Base-by-base conservation (phyloP, 2,888 invertebrate genomes). In the Tipula lateralis region DNA sequence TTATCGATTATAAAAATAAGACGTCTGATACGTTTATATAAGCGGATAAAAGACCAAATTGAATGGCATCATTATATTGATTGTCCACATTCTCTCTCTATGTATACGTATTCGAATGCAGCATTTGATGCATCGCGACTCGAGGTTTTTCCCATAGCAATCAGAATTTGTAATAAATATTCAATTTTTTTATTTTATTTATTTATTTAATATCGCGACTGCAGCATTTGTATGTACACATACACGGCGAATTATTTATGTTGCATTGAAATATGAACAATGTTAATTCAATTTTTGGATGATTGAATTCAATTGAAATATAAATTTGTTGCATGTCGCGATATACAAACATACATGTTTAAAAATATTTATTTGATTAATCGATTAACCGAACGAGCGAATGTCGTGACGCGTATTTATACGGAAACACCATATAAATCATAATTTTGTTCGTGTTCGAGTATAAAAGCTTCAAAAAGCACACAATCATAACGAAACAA, bases 271-370 rank as follows among this genome's bases (percentile, higher is more conserved):
- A 66, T 66, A 66, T 66, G 66, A 66, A 66, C 66, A 66, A 66
- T 66, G 66, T 66, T 66, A 66, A 66, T 66, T 66, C 66, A 66
- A 66, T 66, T 66, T 66, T 66, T 66, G 66, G 66, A 66, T 66
- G 66, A 66, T 24, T 66, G 66, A 66, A 66, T 66, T 66, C 66
- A 66, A 66, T 66, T 66, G 66, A 66, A 66, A 66, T 24, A 24
- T 66, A 66, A 66, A 66, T 66, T 66, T 66, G 66, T 66, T 66
- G 19, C 24, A 24, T 66, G 66, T 24, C 66, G 24, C 24, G 13
- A 44, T 16, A 16, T 9, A 5, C 12, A 36, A n/a, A n/a, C n/a
- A n/a, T n/a, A 66, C 19, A 66, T 66, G 24, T 7, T 39, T 32
- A 32, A 4, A n/a, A n/a, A 32, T 36, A 44, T 44, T 16, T 66